Evolutionary conservation across 2,113 vertebrate genomes (phyloP), one percentile per base, ranked within the genome.

Genomic region (Seriola dumerili): DNA sequence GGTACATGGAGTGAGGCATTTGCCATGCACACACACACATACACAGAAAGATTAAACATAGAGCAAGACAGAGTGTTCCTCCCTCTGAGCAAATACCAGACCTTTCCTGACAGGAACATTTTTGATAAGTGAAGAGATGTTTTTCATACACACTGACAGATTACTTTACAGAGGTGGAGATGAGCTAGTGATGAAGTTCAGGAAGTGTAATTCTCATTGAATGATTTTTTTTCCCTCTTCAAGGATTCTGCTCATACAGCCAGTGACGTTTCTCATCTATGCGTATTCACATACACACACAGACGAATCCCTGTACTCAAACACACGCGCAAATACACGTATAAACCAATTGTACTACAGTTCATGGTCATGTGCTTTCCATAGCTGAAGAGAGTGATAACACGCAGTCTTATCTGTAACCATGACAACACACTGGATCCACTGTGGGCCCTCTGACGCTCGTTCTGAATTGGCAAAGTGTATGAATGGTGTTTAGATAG

Each of bases 361-460:
- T 66, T 73, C 71, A 62, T 25, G 74, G 76, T 83, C 72, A 72
- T 86, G 87, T 89, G 89, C 78, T 91, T 82, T 86, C 67, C 84
- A 82, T 77, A 34, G 75, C 75, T 40, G 64, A 83, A 17, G 81
- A 61, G 55, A 65, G 72, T 40, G 85, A 91, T 89, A 87, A 88
- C 82, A n/a, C 72, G 71, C 69, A 65, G 29, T 66, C 89, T 88
- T 89, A 91, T 92, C 89, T 50, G 87, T 85, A 78, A 85, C 88
- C 88, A 84, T 91, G 91, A 78, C 84, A 83, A 88, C 83, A 34
- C 36, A 10, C 78, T 76, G 58, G 79, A 89, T 80, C 66, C 80
- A 74, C 63, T 1, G 48, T 23, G 58, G 79, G 62, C 73, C 68
- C 78, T 85, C 75, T 85, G 85, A 91, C 52, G 81, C 72, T 58